Base-by-base conservation (phyloP, 2,888 invertebrate genomes). In the Eristalis intricaria region DNA sequence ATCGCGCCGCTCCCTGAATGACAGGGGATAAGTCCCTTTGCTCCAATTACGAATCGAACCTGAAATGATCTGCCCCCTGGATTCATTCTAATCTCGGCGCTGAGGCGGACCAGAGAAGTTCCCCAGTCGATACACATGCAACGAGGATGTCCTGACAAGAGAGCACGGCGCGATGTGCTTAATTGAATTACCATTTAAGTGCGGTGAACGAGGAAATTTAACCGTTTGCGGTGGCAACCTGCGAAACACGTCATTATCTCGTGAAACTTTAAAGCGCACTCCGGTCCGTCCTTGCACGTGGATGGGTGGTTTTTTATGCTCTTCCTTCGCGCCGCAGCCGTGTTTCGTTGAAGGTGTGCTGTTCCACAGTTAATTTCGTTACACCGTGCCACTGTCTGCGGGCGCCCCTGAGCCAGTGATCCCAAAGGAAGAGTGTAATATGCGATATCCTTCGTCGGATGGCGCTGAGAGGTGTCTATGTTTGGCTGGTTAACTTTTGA, bases 121-220 rank as follows among this genome's bases (percentile, higher is more conserved):
- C n/a, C n/a, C n/a, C n/a, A 7, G 50, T 38, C 38, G 50, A 8
- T 8, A 19, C 50, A 19, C 50, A 50, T 50, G 50, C 50, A 50
- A 2, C 15, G 10, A 23, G n/a, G 11, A n/a, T n/a, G n/a, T n/a
- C n/a, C n/a, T n/a, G n/a, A n/a, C 8, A 22, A 29, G 1, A 11
- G 58, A 60, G 35, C 56, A 2, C 29, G 19, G 56, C 11, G 56
- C 11, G 11, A 29, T 43, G 73, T 76, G 73, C 71, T 81, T 81
- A 85, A 85, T 81, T 81, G 71, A 85, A 85, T 81, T 69, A 81
- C 43, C 56, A 64, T 81, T 81, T 70, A 66, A 80, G 79, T 75
- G 79, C 60, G 69, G 69, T 70, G 79, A 74, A 74, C 70, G 76
- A 35, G 75, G 60, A 76, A 70, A 82, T 76, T 71, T 66, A 66